Conservation (phyloP, 2,113 vertebrate genomes). For the Sylvia atricapilla region DNA sequence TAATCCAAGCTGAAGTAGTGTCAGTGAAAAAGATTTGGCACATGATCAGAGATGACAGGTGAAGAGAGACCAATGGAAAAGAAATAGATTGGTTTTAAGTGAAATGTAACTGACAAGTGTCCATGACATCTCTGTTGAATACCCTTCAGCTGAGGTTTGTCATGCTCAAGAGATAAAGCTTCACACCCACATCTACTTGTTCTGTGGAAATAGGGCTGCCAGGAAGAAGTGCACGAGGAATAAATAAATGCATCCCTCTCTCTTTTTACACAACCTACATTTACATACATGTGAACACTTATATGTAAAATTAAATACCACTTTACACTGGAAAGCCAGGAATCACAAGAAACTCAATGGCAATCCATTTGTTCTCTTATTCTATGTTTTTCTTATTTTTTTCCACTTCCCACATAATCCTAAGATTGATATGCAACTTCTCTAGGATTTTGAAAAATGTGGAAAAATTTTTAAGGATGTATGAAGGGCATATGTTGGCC, state of each 20-base stretch:
- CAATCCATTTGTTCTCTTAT: not conserved
- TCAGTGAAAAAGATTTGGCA: not conserved
- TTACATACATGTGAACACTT: too few species aligned
- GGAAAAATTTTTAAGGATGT: not conserved
- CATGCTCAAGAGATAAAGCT: not conserved
- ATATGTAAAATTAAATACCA: not conserved
- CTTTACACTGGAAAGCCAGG: not conserved
- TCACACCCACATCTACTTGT: not conserved
- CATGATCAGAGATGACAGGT: not conserved
- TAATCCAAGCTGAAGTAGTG: not conserved
- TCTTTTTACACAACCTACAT: not conserved
- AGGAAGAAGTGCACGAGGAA: not conserved
- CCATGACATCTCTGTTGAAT: not conserved
- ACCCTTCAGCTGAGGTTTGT: not conserved
- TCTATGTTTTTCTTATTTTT: not conserved
- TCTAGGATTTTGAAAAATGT: not conserved
- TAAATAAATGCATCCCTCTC: not conserved
- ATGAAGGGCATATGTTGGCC: not conserved
- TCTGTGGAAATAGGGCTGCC: not conserved
- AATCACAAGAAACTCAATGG: not conserved
- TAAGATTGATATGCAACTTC: not conserved
- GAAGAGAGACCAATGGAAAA: not conserved
- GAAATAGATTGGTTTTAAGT: not conserved
- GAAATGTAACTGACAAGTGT: not conserved
- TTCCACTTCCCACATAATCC: not conserved